Conservation (phyloP, 2,797 vertebrate genomes). For the Pogonophryne albipinna region DNA sequence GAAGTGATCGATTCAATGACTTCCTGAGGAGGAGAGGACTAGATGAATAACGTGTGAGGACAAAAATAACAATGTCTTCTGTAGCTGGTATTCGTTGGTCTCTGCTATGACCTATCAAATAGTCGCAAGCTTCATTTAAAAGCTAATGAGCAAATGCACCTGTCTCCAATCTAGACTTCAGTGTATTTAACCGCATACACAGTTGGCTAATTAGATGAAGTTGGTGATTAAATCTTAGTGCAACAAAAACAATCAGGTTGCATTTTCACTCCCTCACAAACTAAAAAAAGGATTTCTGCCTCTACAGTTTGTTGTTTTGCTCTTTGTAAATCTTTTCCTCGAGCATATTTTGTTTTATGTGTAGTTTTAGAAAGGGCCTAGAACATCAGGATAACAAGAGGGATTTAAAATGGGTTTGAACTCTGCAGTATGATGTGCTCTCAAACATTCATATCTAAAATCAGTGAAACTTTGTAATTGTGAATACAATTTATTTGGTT, state of each 20-base stretch:
- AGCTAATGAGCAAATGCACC: not conserved
- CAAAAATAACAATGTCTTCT: not conserved
- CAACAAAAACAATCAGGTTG: not conserved
- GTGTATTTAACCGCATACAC: not conserved
- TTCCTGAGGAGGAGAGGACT: slow-evolving; percentile 17
- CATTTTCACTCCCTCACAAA: not conserved
- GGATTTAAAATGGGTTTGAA: slow-evolving; percentile 11
- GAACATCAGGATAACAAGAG: slow-evolving; percentile 34
- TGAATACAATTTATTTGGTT: not conserved
- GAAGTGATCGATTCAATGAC: slow-evolving; percentile 52
- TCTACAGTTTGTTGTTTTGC: not conserved
- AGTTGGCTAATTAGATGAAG: not conserved
- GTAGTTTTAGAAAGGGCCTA: slow-evolving; percentile 24
- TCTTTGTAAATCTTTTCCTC: slow-evolving; percentile 6
- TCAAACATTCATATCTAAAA: not conserved
- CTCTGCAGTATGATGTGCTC: not conserved
- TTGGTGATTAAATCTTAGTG: no score
- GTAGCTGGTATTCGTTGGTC: not conserved
- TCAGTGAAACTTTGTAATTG: no score
- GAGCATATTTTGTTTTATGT: slow-evolving; percentile 24
- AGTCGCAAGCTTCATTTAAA: not conserved
- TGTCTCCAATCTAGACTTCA: not conserved
- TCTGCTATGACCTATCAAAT: not conserved
- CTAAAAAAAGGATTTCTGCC: not conserved
- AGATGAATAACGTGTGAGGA: slow-evolving; percentile 31